Percentiles rank a stretch among this genome's conserved stretches.
Evolutionary conservation across 2,888 invertebrate genomes (phyloP).

Genomic region (Brachylomia viminalis): DNA sequence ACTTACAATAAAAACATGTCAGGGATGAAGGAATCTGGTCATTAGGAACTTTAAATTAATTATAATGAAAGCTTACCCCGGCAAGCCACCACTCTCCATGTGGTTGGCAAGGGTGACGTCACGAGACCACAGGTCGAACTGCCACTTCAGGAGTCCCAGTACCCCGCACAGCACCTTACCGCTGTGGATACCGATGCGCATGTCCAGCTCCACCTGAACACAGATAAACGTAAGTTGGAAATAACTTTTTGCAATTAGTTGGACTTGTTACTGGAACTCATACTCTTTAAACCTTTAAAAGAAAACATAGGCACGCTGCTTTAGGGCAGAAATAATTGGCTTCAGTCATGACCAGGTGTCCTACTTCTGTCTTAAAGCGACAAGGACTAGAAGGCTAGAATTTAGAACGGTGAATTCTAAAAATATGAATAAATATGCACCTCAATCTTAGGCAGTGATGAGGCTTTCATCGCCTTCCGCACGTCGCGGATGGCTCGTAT

Average conservation of each 20-base stretch:
- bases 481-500: slow-evolving; percentile 97
- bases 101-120: slow-evolving; percentile 99
- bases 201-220: slow-evolving; percentile 91
- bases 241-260: neutral
- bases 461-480: slow-evolving; percentile 57
- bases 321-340: neutral
- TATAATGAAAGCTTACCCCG: slow-evolving; percentile 92
- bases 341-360: neutral
- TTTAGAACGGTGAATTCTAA: slow-evolving; percentile 36
- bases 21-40: neutral
- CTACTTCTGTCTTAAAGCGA: neutral
- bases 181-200: slow-evolving; percentile 99
- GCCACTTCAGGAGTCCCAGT: slow-evolving; percentile 97
- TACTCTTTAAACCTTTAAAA: neutral
- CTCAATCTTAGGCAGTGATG: no score
- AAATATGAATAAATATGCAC: neutral
- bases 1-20: neutral
- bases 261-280: neutral
- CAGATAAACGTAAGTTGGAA: neutral
- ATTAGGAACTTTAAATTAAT: neutral
- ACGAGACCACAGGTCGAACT: slow-evolving; percentile 98
- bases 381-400: neutral
- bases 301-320: neutral
- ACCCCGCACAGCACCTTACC: slow-evolving; percentile 99
- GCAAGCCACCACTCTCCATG: slow-evolving; percentile 99